Evolutionary conservation across 1,140 invertebrate genomes (phyloP).

Genomic region (Drosophila bocki): DNA sequence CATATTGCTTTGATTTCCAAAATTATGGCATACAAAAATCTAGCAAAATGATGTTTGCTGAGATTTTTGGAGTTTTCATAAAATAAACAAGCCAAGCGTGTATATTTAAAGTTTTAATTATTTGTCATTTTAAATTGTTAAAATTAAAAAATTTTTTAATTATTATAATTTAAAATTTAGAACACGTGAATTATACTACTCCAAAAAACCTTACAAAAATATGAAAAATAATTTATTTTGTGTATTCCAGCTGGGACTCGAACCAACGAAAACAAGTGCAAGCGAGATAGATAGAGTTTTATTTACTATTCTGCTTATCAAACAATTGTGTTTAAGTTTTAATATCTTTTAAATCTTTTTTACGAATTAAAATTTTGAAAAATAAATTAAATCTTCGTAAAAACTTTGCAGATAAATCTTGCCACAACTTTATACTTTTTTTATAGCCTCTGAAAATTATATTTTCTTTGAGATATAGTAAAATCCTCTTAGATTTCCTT

Average conservation of each 20-base stretch:
- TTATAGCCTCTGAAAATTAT: neutral
- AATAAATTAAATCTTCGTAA: too few species aligned
- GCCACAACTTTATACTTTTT: too few species aligned
- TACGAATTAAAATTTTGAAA: too few species aligned
- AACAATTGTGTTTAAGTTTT: too few species aligned
- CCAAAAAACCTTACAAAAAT: too few species aligned
- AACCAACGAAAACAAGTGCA: neutral
- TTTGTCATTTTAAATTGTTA: neutral
- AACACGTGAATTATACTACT: neutral
- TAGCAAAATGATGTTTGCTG: neutral
- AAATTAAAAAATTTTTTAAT: neutral
- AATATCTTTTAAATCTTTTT: too few species aligned
- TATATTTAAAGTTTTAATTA: neutral
- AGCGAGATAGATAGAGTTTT: neutral
- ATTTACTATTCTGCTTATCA: too few species aligned
- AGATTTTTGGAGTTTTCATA: neutral
- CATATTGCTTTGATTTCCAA: constrained; percentile 12
- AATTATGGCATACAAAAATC: neutral
- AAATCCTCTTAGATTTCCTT: neutral
- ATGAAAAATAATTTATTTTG: too few species aligned
- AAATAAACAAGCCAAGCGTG: neutral
- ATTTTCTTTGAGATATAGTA: too few species aligned
- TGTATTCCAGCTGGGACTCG: too few species aligned
- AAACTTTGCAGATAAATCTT: too few species aligned
- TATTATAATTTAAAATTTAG: neutral